Base-by-base conservation (phyloP, 2,113 vertebrate species). In the Phaethornis superciliosus region DNA sequence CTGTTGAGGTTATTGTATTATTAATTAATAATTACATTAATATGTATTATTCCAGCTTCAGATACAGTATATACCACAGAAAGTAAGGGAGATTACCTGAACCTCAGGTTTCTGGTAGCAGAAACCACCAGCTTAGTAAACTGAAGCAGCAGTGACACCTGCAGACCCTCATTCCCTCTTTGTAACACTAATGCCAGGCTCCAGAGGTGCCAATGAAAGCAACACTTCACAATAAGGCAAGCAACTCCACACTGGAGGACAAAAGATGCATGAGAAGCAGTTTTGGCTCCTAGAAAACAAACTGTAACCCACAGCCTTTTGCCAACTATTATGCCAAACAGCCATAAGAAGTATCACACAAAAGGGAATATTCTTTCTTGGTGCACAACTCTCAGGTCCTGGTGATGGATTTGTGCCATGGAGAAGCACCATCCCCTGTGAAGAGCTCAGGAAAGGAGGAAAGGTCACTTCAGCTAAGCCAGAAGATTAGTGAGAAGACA, bases 1-100 rank as follows among this genome's bases (percentile, higher is more conserved):
- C 30, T 64, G 27, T 0, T 5, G 44, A 83, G 70, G 28, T 44
- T 84, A n/a, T n/a, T n/a, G n/a, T n/a, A n/a, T n/a, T n/a, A n/a
- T n/a, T n/a, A n/a, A n/a, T n/a, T n/a, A n/a, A n/a, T n/a, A n/a
- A n/a, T n/a, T n/a, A n/a, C n/a, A n/a, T n/a, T n/a, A n/a, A n/a
- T 68, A 37, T 22, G 0, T 13, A 15, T 12, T 52, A 68, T 47
- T 62, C 19, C 78, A 75, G 51, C 60, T 58, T 40, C 64, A 55
- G 58, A 22, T 3, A 18, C 0, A 2, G 70, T 2, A 33, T 2
- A 33, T 6, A 27, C 20, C 26, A 42, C 0, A 62, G 42, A 42
- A 37, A 63, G 47, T 2, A 62, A n/a, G 5, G 23, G 21, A 32
- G 32, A 30, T 10, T 46, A 24, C 22, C 64, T 32, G 30, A 40